These are phyloP conservation scores for Napeogenes sylphis DNA, from an alignment of 2,888 invertebrate species.

Conservation along the genomic window DNA sequence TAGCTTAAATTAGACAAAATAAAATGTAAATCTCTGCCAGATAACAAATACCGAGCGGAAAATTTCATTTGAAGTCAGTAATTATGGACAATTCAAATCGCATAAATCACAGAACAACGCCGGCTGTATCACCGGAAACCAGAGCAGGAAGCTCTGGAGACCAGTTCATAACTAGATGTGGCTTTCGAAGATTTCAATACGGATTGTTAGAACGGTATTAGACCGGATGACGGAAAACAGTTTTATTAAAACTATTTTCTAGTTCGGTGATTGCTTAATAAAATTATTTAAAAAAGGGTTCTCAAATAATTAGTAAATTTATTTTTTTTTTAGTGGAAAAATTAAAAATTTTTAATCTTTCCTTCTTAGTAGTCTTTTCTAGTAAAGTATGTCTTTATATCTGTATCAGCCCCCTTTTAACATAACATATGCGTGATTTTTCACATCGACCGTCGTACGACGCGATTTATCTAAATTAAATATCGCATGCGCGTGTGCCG, in stretches of 20 bases:
- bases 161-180: constrained; percentile 45
- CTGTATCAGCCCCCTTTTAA: constrained; percentile 44
- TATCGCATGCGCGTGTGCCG: constrained; percentile 67
- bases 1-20: no score
- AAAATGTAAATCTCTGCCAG: constrained; percentile 7
- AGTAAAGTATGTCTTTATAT: constrained; percentile 33
- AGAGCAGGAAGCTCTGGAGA: constrained; percentile 65
- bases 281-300: no score
- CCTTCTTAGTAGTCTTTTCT: constrained; percentile 36
- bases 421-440: constrained; percentile 74
- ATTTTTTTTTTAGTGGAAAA: not conserved
- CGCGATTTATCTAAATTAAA: constrained; percentile 78
- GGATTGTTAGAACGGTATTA: no score
- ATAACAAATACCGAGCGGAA: constrained; percentile 33
- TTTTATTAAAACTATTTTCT: no score
- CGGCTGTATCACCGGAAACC: constrained; percentile 67
- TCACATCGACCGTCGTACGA: constrained; percentile 64
- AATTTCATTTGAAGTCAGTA: constrained; percentile 50
- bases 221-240: no score
- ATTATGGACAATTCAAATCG: constrained; percentile 66
- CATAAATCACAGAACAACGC: constrained; percentile 65
- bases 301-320: not conserved
- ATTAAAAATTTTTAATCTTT: not conserved
- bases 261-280: no score
- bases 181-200: constrained; percentile 9